Evolutionary conservation across 1,140 invertebrate genomes (phyloP).

Genomic region (Nephotettix cincticeps): DNA sequence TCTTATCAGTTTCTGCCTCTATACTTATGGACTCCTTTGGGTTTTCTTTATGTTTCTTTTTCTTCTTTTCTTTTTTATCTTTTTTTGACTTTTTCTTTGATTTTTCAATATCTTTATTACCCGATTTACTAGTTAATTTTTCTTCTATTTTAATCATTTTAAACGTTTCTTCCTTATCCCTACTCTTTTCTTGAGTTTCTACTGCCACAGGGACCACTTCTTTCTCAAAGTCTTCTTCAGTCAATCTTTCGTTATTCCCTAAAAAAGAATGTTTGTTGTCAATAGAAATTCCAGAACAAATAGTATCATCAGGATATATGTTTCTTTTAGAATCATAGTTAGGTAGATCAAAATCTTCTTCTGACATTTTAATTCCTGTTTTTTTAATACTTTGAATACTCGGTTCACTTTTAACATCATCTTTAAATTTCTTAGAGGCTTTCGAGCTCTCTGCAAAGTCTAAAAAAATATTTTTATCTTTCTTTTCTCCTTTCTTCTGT

Average conservation of each 20-base stretch:
- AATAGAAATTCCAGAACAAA: too few species aligned
- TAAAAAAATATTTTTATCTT: conserved; percentile 1
- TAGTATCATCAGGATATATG: too few species aligned
- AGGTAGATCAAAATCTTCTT: conserved; percentile 7
- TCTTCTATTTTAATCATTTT: not conserved
- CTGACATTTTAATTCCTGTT: conserved; percentile 11
- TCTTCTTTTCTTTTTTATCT: conserved; percentile 24
- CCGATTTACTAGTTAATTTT: not conserved
- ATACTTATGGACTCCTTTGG: not conserved
- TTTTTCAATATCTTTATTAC: not conserved
- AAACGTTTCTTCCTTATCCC: too few species aligned
- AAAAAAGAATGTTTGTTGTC: not conserved
- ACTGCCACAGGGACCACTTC: not conserved
- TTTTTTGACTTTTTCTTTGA: not conserved
- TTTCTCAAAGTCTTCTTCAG: conserved; percentile 18
- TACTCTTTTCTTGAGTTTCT: too few species aligned
- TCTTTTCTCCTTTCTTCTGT: not conserved
- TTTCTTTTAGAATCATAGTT: too few species aligned
- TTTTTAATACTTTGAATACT: conserved; percentile 2
- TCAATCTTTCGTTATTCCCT: not conserved
- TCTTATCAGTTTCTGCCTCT: conserved; percentile 1
- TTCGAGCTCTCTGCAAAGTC: not conserved
- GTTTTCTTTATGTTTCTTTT: conserved; percentile 2
- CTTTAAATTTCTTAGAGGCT: not conserved
- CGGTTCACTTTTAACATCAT: not conserved